phyloP scores from a whole-genome alignment of 2,113 vertebrate species.

The Corvus hawaiiensis region DNA sequence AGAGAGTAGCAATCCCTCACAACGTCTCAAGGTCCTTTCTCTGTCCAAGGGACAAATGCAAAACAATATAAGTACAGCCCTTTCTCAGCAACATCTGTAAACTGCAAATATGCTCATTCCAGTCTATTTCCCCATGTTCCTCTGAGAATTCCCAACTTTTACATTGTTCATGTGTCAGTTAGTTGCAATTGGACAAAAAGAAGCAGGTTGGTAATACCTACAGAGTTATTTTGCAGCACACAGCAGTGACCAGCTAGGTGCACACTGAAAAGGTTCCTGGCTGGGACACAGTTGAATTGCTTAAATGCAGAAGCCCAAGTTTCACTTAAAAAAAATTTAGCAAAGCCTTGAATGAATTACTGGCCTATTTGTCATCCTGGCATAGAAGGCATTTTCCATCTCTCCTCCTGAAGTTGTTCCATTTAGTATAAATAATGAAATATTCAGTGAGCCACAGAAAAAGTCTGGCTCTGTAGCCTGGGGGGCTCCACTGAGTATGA shows the following conservation, averaged over 20 bases:
- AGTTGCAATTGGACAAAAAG: background rate
- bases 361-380: conserved; percentile 30
- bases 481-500: background rate
- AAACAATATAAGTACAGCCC: background rate
- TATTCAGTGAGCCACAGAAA: conserved; percentile 24
- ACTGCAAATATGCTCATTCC: background rate
- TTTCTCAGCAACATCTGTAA: background rate
- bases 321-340: background rate
- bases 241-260: background rate
- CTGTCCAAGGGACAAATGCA: background rate
- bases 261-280: background rate
- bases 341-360: conserved; percentile 12
- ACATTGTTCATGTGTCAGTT: background rate
- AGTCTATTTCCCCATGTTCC: background rate
- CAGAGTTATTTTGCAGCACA: background rate
- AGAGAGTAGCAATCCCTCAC: background rate
- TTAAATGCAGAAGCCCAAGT: background rate
- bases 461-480: background rate
- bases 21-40: background rate
- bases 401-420: conserved; percentile 36
- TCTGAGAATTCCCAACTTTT: background rate
- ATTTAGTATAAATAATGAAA: conserved; percentile 57
- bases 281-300: background rate
- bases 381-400: conserved; percentile 33
- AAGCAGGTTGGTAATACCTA: background rate